Evolutionary conservation across 1,140 invertebrate species (phyloP).

Genomic region (Eumeta japonica): DNA sequence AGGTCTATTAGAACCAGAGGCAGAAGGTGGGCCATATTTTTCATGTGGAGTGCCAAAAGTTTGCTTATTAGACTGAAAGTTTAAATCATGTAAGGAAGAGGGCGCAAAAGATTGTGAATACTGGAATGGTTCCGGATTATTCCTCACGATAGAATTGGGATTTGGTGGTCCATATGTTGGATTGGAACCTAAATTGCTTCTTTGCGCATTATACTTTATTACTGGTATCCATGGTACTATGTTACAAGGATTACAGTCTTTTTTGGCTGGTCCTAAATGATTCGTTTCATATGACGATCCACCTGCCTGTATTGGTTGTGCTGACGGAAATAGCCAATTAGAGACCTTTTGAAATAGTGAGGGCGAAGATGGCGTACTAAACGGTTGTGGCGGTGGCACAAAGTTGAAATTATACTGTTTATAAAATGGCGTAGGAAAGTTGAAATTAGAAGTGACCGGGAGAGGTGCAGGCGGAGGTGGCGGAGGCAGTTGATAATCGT

Average conservation of each 20-base stretch:
- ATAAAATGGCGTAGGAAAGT: conserved; percentile 47
- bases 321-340: conserved; percentile 47
- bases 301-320: conserved; percentile 26
- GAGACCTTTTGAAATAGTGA: conserved; percentile 52
- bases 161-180: conserved; percentile 39
- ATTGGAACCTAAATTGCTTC: conserved; percentile 23
- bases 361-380: conserved; percentile 39
- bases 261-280: conserved; percentile 37
- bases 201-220: conserved; percentile 44
- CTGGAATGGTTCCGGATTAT: no score
- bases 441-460: conserved; percentile 25
- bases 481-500: conserved; percentile 28
- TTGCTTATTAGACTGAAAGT: no score
- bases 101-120: no score
- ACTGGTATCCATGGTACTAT: conserved; percentile 77
- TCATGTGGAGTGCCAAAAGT: no score
- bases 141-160: conserved; percentile 17
- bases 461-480: conserved; percentile 17
- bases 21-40: no score
- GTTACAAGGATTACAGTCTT: conserved; percentile 72
- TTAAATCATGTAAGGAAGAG: no score
- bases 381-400: conserved; percentile 43
- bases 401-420: conserved; percentile 52
- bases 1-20: no score
- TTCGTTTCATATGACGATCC: conserved; percentile 18